Evolutionary conservation across 2,888 invertebrate genomes (phyloP).

Genomic region (Eilema depressum): DNA sequence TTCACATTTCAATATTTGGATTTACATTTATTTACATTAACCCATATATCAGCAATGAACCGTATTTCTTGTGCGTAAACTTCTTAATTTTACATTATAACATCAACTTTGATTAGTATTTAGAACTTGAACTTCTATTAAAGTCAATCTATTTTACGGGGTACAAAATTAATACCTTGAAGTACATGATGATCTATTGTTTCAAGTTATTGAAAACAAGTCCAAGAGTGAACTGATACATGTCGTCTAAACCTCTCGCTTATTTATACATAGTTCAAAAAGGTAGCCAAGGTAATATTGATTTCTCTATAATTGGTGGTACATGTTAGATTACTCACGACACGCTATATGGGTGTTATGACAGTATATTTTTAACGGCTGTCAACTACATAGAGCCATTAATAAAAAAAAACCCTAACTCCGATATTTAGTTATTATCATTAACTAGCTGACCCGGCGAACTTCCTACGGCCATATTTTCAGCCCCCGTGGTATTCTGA

Average conservation of each 20-base stretch:
- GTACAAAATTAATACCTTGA: conserved; percentile 37
- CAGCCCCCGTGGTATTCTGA: too few species aligned
- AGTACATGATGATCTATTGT: conserved; percentile 33
- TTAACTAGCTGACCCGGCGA: too few species aligned
- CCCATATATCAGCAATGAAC: too few species aligned
- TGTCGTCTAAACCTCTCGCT: conserved; percentile 21
- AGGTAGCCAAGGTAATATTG: conserved; percentile 45
- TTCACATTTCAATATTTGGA: too few species aligned
- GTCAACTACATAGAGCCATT: not conserved
- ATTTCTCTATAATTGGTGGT: conserved; percentile 41
- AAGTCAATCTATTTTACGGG: not conserved
- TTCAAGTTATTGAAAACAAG: conserved; percentile 10
- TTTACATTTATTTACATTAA: too few species aligned
- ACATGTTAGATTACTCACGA: conserved; percentile 39
- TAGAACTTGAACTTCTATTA: not conserved
- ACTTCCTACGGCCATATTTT: too few species aligned
- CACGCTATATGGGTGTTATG: not conserved
- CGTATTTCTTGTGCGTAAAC: too few species aligned
- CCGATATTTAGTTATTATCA: too few species aligned
- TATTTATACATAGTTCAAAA: conserved; percentile 31
- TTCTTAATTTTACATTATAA: not conserved
- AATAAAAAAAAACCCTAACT: too few species aligned
- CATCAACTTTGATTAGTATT: not conserved
- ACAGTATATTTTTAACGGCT: not conserved
- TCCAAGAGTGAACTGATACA: conserved; percentile 39